Evolutionary conservation across 2,797 vertebrate species (phyloP).

Genomic region (Hypotaenidia okinawae): DNA sequence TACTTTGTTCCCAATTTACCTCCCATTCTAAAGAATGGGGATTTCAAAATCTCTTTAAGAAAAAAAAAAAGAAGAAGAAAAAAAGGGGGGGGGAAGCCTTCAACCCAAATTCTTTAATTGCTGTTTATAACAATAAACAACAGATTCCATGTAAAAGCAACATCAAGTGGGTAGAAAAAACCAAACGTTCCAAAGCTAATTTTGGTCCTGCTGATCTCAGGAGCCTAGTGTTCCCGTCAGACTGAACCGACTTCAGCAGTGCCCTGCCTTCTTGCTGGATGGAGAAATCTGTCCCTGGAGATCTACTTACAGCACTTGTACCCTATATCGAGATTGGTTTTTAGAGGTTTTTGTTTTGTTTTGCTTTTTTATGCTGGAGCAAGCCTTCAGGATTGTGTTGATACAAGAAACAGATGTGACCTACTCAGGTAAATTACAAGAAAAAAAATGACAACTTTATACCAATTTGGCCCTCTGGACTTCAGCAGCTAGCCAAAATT

Average conservation of each 20-base stretch:
- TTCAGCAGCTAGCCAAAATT: conserved; percentile 15
- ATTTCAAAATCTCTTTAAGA: conserved; percentile 34
- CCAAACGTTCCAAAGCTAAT: conserved; percentile 11
- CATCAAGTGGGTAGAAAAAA: neutral
- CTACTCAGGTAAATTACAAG: neutral
- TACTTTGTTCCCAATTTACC: neutral
- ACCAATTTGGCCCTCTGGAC: neutral
- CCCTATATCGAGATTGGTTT: neutral
- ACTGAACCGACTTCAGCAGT: neutral
- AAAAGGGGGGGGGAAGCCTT: neutral
- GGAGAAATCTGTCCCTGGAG: neutral
- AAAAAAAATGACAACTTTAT: conserved; percentile 15
- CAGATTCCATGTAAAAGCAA: conserved; percentile 20
- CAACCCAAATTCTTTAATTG: neutral
- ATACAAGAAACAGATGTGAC: conserved; percentile 24
- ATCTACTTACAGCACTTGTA: neutral
- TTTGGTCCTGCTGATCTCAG: conserved; percentile 36
- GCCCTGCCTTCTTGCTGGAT: neutral
- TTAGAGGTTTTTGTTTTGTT: neutral
- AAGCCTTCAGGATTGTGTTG: neutral
- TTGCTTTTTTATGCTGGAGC: neutral
- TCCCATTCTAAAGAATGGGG: neutral
- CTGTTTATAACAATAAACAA: conserved; percentile 16
- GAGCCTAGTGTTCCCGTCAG: neutral
- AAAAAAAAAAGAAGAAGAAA: accelerated